These are phyloP conservation scores for Trachymyrmex cornetzi DNA, from an alignment of 1,140 invertebrate genomes.

Conservation along the genomic window DNA sequence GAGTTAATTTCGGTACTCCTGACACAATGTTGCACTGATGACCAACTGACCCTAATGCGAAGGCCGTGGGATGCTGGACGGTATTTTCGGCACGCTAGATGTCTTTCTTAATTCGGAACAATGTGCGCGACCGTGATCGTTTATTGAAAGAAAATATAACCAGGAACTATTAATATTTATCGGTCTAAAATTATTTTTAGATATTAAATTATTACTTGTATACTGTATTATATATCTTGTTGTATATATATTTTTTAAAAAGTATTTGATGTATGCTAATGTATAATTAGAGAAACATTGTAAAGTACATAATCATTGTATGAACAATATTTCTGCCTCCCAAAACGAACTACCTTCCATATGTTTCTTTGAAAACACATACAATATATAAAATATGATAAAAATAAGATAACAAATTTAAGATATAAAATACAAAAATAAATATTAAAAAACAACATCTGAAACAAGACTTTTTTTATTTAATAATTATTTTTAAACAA, in stretches of 20 bases:
- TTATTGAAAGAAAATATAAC: neutral
- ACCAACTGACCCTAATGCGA: slow-evolving; percentile 46
- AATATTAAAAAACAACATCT: too few relatives aligned
- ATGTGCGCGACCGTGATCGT: neutral
- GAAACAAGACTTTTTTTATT: too few relatives aligned
- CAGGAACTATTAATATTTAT: neutral
- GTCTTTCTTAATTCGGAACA: neutral
- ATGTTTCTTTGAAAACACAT: too few relatives aligned
- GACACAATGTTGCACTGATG: slow-evolving; percentile 28
- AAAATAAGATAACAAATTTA: too few relatives aligned
- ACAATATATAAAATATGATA: too few relatives aligned
- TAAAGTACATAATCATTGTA: neutral
- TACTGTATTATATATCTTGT: neutral
- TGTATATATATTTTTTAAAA: neutral
- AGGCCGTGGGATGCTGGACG: neutral
- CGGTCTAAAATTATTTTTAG: neutral
- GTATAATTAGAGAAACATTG: neutral
- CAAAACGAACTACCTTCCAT: too few relatives aligned
- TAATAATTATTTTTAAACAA: too few relatives aligned
- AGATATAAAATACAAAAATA: too few relatives aligned
- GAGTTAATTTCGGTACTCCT: slow-evolving; percentile 40
- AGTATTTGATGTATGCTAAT: neutral
- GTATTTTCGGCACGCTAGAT: neutral
- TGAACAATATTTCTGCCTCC: too few relatives aligned
- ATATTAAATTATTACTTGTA: neutral